A percentile compares a stretch with the other conserved stretches of the same genome.
Evolutionary conservation across 2,888 invertebrate genomes (phyloP).

Genomic region (Chromoteleia sp.): DNA sequence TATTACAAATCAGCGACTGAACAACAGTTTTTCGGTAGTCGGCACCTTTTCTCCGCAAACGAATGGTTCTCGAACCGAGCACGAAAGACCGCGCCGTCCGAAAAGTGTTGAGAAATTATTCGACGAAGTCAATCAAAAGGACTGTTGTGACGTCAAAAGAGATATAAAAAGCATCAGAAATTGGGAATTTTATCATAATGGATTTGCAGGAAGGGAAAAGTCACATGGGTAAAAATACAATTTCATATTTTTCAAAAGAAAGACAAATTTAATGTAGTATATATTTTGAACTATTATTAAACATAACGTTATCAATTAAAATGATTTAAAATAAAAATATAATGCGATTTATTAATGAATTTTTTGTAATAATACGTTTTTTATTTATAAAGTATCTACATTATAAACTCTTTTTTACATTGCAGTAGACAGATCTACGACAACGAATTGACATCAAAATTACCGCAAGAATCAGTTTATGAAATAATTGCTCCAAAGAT

Average conservation of each 20-base stretch:
- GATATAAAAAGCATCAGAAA: slow-evolving; percentile 58
- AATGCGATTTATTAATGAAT: no score
- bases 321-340: no score
- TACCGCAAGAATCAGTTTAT: slow-evolving; percentile 64
- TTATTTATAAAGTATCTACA: no score
- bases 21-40: slow-evolving; percentile 70
- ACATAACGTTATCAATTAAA: no score
- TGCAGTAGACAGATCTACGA: slow-evolving; percentile 50
- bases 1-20: slow-evolving; percentile 73
- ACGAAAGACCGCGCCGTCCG: slow-evolving; percentile 77
- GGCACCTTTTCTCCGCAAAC: slow-evolving; percentile 77
- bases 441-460: slow-evolving; percentile 43
- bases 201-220: slow-evolving; percentile 42
- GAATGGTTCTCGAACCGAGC: slow-evolving; percentile 74
- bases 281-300: no score
- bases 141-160: slow-evolving; percentile 73
- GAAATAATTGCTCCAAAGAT: slow-evolving; percentile 65
- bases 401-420: no score
- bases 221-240: slow-evolving; percentile 37
- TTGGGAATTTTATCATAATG: slow-evolving; percentile 59
- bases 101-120: slow-evolving; percentile 81
- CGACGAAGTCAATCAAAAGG: slow-evolving; percentile 75
- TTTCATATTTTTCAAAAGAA: not conserved
- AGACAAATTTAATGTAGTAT: not conserved
- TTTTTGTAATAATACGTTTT: not conserved